Base-by-base conservation (phyloP, 2,113 vertebrate genomes). In the Oncorhynchus keta region DNA sequence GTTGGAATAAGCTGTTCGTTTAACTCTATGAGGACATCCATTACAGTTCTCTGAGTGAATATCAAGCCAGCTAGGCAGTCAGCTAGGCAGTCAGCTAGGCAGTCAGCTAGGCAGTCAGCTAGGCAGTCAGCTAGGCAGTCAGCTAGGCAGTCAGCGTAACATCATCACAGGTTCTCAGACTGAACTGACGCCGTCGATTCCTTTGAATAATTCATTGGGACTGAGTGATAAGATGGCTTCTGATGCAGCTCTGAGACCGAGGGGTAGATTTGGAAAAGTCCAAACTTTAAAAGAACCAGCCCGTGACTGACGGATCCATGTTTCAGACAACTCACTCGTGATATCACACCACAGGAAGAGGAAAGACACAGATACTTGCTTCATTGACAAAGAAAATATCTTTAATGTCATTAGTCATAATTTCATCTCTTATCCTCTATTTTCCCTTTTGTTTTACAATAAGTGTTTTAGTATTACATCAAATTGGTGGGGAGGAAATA, bases 181-280 rank as follows among this genome's bases (percentile, higher is more conserved):
- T 80, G 76, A 64, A 88, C 87, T 87, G 90, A 90, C 88, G 88
- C 89, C 84, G 89, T 91, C 91, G 84, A 92, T 91, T 90, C 84
- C 84, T 71, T 84, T 92, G 92, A 89, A 93, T 93, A 86, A 93
- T 93, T 93, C 90, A 93, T 92, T 79, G 26, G 77, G 74, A 62
- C 67, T 69, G 39, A 83, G 77, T 73, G 83, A 82, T 79, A 85
- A 88, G 88, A 86, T 81, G 78, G 85, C 91, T 87, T 91, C 86
- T 86, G 51, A 55, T 55, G 45, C 51, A 14, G 72, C 85, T 32
- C 32, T 39, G 5, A 7, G 67, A 26, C 84, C 75, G 81, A 88
- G 87, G 84, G 74, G 84, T 88, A 82, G 84, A 81, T 68, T 90
- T 89, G 83, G 88, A 89, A 74, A 83, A 51, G 82, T 84, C 83